phyloP scores from a whole-genome alignment of 1,140 invertebrate genomes.

The Nautilus pompilius region DNA sequence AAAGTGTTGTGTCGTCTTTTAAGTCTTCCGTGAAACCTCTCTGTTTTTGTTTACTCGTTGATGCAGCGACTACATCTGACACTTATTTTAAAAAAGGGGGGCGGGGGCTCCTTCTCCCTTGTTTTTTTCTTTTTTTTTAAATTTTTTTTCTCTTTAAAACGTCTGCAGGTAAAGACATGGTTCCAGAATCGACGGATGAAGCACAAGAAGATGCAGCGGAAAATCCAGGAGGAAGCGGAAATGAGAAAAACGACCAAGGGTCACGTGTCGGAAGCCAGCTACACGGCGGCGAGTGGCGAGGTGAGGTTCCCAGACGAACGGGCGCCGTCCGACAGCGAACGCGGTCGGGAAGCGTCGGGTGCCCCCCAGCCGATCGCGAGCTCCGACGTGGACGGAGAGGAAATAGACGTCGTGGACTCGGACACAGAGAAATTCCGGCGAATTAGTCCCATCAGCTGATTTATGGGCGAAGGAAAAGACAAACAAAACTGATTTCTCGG shows the following conservation, averaged over 20 bases:
- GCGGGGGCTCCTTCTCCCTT: no score
- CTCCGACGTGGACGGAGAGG: constrained; percentile 19
- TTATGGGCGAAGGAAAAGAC: no score
- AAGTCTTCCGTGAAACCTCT: no score
- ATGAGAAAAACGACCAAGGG: neutral
- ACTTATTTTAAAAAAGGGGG: no score
- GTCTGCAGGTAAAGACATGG: constrained; percentile 91
- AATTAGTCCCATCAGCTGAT: neutral
- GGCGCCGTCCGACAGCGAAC: constrained; percentile 6
- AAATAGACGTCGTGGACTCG: constrained; percentile 40
- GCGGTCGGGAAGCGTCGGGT: constrained; percentile 9
- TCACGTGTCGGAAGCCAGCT: constrained; percentile 6
- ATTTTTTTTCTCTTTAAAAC: no score
- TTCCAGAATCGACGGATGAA: constrained; percentile 98
- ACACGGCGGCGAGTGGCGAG: neutral
- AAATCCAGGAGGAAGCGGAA: constrained; percentile 60
- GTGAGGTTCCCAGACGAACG: neutral
- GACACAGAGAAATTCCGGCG: constrained; percentile 14
- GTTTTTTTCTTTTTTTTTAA: no score
- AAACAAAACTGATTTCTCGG: no score
- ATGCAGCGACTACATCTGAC: no score
- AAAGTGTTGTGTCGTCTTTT: no score
- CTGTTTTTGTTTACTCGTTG: no score
- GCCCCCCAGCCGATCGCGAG: constrained; percentile 9
- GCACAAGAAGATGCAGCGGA: constrained; percentile 90